Conservation (phyloP, 2,113 vertebrate species). For the Rhizomys pruinosus region DNA sequence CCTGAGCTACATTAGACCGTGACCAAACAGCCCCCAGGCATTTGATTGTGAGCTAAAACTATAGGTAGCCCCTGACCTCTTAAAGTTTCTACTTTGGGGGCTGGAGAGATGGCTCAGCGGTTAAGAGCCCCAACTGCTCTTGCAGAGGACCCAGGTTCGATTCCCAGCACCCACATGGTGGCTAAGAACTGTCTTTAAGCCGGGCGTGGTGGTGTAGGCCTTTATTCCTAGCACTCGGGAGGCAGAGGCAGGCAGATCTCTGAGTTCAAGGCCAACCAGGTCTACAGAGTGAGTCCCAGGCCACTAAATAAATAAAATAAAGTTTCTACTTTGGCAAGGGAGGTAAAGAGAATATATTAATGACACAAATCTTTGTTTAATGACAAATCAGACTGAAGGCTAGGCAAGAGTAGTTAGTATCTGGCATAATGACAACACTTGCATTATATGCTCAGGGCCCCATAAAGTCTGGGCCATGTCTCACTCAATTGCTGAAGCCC, state of each 20-base stretch:
- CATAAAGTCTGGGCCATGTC: neutral
- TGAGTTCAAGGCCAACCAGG: too few relatives aligned
- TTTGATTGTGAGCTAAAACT: conserved; percentile 26
- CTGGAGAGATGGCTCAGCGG: too few relatives aligned
- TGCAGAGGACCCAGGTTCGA: too few relatives aligned
- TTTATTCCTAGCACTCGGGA: too few relatives aligned
- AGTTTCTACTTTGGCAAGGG: neutral
- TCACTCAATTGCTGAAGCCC: neutral
- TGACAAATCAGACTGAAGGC: neutral
- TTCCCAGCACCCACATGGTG: too few relatives aligned
- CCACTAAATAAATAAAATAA: too few relatives aligned
- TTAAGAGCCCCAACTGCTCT: too few relatives aligned
- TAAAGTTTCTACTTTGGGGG: neutral
- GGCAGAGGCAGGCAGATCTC: too few relatives aligned
- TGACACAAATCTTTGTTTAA: neutral
- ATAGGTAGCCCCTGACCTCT: neutral
- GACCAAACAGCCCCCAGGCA: neutral
- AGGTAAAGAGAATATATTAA: neutral
- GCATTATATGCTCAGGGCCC: neutral
- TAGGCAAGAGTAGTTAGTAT: neutral
- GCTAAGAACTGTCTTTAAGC: too few relatives aligned
- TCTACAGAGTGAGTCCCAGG: too few relatives aligned
- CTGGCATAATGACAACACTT: neutral
- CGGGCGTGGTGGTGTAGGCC: too few relatives aligned
- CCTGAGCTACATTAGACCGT: too few relatives aligned